A percentile compares a stretch with the other conserved stretches of the same genome.
These are phyloP conservation scores for Pristionchus pacificus DNA, from an alignment of 1,140 invertebrate species.

Conservation along the genomic window DNA sequence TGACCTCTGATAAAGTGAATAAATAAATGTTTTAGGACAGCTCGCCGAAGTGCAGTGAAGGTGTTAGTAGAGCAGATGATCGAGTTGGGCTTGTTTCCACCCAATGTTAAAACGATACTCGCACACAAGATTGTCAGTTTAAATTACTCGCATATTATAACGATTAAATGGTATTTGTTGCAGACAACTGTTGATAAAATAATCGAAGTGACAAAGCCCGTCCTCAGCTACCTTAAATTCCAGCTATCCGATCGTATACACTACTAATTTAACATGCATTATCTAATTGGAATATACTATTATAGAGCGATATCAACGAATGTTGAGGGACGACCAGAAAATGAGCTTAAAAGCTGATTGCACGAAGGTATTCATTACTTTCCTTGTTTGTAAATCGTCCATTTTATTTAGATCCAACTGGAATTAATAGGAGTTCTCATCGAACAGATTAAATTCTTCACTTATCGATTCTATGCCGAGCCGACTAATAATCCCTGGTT, in stretches of 20 bases:
- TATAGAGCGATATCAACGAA: not conserved
- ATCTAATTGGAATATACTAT: no score
- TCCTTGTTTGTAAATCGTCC: not conserved
- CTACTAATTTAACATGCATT: no score
- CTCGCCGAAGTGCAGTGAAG: not conserved
- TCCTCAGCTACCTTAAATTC: not conserved
- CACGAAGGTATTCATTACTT: not conserved
- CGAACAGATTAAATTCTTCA: not conserved
- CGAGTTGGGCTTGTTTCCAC: not conserved
- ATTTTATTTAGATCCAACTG: not conserved
- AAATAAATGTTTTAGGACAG: not conserved
- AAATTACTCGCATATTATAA: not conserved
- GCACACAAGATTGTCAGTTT: not conserved
- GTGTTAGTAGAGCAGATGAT: not conserved
- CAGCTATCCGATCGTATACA: not conserved
- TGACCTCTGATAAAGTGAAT: not conserved
- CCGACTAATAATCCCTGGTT: not conserved
- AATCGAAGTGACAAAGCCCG: not conserved
- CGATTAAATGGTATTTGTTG: not conserved
- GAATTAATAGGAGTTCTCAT: not conserved
- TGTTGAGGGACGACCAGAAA: not conserved
- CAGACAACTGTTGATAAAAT: not conserved
- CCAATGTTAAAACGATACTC: not conserved
- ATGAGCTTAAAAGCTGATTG: not conserved
- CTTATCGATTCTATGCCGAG: not conserved